Evolutionary conservation across 2,113 vertebrate species (phyloP).

Genomic region (Daubentonia madagascariensis): DNA sequence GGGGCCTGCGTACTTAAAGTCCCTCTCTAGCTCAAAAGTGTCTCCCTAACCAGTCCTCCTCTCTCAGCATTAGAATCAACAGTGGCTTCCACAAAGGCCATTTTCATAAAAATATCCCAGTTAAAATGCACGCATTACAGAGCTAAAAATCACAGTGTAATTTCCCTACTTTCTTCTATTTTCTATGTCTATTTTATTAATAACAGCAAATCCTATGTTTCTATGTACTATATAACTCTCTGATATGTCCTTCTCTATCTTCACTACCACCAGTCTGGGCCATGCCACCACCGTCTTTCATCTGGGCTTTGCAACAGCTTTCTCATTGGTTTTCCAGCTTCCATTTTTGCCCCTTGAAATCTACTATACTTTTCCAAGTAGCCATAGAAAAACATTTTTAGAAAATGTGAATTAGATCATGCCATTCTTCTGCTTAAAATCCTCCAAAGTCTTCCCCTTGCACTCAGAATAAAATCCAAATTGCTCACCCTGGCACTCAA

Average conservation of each 20-base stretch:
- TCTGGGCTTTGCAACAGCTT: not conserved
- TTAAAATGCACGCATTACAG: not conserved
- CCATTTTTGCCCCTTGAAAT: not conserved
- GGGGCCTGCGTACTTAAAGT: not conserved
- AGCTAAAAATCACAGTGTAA: not conserved
- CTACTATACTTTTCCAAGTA: not conserved
- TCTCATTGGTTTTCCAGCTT: not conserved
- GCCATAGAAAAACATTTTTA: not conserved
- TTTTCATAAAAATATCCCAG: not conserved
- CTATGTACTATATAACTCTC: not conserved
- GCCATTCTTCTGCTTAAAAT: not conserved
- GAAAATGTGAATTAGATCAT: conserved; percentile 17
- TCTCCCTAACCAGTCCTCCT: not conserved
- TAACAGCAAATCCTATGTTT: not conserved
- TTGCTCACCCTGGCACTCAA: conserved; percentile 1
- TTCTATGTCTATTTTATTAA: not conserved
- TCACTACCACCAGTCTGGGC: not conserved
- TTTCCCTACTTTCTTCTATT: not conserved
- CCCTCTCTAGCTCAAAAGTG: not conserved
- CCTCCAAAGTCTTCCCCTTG: not conserved
- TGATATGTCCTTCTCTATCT: not conserved
- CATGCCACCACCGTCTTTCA: not conserved
- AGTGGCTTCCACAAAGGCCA: not conserved
- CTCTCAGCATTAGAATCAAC: not conserved
- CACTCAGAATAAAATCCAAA: conserved; percentile 42